phyloP scores from a whole-genome alignment of 2,113 vertebrate genomes.

The Gambusia affinis region DNA sequence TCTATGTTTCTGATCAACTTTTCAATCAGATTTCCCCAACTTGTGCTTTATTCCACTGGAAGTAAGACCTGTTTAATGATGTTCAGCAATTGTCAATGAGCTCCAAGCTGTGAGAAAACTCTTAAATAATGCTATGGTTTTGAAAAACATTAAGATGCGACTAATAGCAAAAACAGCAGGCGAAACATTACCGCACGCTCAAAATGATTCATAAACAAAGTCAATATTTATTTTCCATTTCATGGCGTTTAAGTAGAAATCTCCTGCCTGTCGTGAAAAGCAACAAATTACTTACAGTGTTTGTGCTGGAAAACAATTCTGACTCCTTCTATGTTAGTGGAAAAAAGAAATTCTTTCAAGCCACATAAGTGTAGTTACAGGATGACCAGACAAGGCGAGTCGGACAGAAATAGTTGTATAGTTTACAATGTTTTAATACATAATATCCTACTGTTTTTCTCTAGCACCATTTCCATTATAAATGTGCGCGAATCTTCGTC shows the following conservation, averaged over 20 bases:
- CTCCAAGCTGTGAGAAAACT: slow-evolving; percentile 49
- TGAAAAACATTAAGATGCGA: slow-evolving; percentile 35
- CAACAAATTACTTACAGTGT: background rate
- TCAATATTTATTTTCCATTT: slow-evolving; percentile 6
- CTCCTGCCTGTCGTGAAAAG: background rate
- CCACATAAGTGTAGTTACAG: background rate
- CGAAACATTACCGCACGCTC: slow-evolving; percentile 46
- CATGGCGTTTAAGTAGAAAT: background rate
- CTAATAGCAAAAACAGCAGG: slow-evolving; percentile 60
- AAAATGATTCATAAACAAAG: slow-evolving; percentile 38
- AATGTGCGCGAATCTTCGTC: no score
- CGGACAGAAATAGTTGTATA: background rate
- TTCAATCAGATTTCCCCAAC: slow-evolving; percentile 16
- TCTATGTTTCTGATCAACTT: background rate
- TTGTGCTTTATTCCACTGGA: slow-evolving; percentile 1
- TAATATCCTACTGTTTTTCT: background rate
- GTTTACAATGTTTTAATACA: background rate
- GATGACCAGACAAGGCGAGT: background rate
- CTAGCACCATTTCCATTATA: no score
- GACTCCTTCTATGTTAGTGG: background rate
- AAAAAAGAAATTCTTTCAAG: background rate
- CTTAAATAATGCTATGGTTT: slow-evolving; percentile 49
- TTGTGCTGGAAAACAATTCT: background rate
- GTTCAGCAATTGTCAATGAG: slow-evolving; percentile 54
- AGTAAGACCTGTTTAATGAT: slow-evolving; percentile 23